Evolutionary conservation across 37 sponge, comb jelly and placozoan genomes (phyloP).

Genomic region (Chondrilla cf. caribensis): DNA sequence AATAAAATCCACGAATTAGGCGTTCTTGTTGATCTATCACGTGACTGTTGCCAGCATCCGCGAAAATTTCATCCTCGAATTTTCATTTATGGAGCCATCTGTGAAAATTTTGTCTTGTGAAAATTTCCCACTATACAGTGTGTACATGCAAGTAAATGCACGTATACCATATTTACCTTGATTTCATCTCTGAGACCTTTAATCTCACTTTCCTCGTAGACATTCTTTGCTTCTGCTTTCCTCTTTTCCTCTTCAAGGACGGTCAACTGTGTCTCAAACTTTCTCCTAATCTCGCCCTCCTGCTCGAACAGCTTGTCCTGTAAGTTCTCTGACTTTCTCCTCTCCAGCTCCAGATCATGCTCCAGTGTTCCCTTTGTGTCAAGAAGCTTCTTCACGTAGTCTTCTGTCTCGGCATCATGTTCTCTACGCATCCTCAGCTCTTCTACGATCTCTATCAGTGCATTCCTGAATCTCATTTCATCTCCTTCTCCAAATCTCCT

Average conservation of each 20-base stretch:
- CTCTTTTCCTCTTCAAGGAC: constrained; percentile 57
- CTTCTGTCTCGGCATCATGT: constrained; percentile 42
- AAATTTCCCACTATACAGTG: too few species aligned
- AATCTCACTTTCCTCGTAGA: constrained; percentile 40
- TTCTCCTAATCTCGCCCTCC: constrained; percentile 41
- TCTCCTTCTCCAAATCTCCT: constrained; percentile 18
- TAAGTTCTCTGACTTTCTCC: background rate
- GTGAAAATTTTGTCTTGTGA: too few species aligned
- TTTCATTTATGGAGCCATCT: too few species aligned
- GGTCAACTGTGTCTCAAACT: constrained; percentile 42
- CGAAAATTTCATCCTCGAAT: too few species aligned
- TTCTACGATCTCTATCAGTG: constrained; percentile 51
- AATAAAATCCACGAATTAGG: too few species aligned
- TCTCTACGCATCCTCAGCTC: constrained; percentile 66
- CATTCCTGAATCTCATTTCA: constrained; percentile 49
- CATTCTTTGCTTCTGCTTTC: background rate
- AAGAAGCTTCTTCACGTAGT: constrained; percentile 36
- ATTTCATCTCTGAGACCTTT: constrained; percentile 74
- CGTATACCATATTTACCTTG: constrained; percentile 11
- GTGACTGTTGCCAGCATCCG: too few species aligned
- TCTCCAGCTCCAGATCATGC: constrained; percentile 40
- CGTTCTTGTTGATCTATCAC: too few species aligned
- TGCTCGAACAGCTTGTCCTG: constrained; percentile 28
- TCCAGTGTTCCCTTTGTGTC: constrained; percentile 35
- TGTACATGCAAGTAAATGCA: too few species aligned